Evolutionary conservation across 2,888 invertebrate genomes (phyloP).

Genomic region (Diaphora mendica): DNA sequence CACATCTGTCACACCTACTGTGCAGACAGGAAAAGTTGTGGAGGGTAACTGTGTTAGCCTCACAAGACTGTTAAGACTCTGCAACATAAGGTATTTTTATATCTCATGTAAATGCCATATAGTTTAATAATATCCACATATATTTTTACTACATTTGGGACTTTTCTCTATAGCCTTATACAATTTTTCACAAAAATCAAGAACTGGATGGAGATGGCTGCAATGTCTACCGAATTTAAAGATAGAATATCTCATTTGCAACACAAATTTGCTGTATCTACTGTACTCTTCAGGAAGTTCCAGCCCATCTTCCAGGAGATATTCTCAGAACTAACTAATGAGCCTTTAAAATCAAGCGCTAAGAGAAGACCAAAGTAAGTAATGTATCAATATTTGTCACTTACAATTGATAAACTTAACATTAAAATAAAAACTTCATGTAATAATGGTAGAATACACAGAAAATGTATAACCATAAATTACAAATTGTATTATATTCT

Average conservation of each 20-base stretch:
- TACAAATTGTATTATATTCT: no score
- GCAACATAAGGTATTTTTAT: conserved; percentile 92
- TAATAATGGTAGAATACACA: neutral
- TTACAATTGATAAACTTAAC: neutral
- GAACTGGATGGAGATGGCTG: conserved; percentile 98
- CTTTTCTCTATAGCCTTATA: conserved; percentile 88
- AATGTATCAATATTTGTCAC: neutral
- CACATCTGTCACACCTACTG: conserved; percentile 92
- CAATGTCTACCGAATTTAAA: conserved; percentile 93
- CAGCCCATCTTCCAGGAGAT: conserved; percentile 95
- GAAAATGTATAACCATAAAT: no score
- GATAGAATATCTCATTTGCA: conserved; percentile 94
- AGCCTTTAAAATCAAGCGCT: conserved; percentile 86
- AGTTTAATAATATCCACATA: neutral
- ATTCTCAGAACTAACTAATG: conserved; percentile 89
- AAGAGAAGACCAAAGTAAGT: conserved; percentile 85
- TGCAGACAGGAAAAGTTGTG: conserved; percentile 90
- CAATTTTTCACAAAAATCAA: conserved; percentile 98
- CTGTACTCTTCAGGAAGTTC: conserved; percentile 97
- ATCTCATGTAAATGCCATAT: neutral
- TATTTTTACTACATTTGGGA: neutral
- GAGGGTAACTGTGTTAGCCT: conserved; percentile 97
- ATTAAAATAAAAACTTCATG: neutral
- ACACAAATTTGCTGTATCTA: conserved; percentile 96
- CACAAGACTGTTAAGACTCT: conserved; percentile 94